Percentiles rank a stretch among this genome's conserved stretches.
phyloP scores from a whole-genome alignment of 2,797 vertebrate species.

The Austrolebias charrua region DNA sequence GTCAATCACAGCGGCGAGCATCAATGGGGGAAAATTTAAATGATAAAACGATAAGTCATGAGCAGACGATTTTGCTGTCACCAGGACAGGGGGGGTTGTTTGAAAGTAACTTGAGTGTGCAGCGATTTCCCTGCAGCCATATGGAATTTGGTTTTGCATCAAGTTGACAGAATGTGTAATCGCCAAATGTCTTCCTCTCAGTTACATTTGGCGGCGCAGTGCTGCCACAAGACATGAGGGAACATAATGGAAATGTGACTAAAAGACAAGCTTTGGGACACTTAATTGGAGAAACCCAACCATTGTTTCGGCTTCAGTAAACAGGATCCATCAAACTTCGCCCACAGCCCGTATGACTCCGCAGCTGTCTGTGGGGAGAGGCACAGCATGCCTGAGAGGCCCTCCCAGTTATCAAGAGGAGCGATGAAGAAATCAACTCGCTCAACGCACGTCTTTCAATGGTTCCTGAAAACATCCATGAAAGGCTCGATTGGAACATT shows the following conservation, averaged over 20 bases:
- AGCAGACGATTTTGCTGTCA: constrained; percentile 73
- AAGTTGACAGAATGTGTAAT: constrained; percentile 72
- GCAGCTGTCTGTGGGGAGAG: constrained; percentile 69
- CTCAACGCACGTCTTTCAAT: constrained; percentile 44
- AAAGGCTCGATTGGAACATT: constrained; percentile 29
- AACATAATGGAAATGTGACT: constrained; percentile 73
- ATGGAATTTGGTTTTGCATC: constrained; percentile 70
- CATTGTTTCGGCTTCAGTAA: constrained; percentile 77
- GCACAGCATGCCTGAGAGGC: constrained; percentile 56
- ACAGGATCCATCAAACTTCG: constrained; percentile 78
- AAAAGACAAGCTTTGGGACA: constrained; percentile 79
- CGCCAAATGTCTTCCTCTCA: constrained; percentile 76
- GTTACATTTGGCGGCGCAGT: constrained; percentile 70
- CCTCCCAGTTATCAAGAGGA: constrained; percentile 54
- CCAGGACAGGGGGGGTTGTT: constrained; percentile 53
- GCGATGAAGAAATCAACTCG: constrained; percentile 63
- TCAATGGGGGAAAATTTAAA: constrained; percentile 76
- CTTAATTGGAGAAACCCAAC: constrained; percentile 76
- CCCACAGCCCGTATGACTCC: constrained; percentile 64
- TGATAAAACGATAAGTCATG: constrained; percentile 78
- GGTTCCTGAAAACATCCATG: constrained; percentile 44
- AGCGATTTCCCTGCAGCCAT: constrained; percentile 60
- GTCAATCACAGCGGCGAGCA: constrained; percentile 71
- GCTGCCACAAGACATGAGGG: constrained; percentile 72
- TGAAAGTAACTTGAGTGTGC: constrained; percentile 58